These are phyloP conservation scores for Lonchura striata DNA, from an alignment of 2,113 vertebrate species.

Conservation along the genomic window DNA sequence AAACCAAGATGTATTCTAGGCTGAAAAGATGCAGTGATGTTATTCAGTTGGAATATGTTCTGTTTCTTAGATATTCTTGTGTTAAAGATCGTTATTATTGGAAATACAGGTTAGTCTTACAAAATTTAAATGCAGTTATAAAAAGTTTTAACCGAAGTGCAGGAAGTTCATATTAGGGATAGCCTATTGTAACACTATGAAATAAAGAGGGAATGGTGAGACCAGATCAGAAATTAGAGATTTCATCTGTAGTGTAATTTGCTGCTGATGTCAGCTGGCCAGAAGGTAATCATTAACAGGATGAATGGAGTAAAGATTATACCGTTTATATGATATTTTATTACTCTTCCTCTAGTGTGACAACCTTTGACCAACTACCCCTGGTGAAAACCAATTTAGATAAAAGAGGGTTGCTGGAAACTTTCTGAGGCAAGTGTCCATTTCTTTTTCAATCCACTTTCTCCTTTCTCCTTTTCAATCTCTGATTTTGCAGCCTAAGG, in stretches of 20 bases:
- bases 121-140: neutral
- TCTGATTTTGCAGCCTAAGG: neutral
- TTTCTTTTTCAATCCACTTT: neutral
- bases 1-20: neutral
- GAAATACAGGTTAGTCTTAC: neutral
- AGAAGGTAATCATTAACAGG: conserved; percentile 39
- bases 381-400: neutral
- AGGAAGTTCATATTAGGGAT: neutral
- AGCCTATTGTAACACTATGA: neutral
- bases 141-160: neutral
- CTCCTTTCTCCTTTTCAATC: neutral
- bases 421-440: neutral
- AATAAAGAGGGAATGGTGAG: neutral
- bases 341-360: neutral
- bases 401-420: neutral
- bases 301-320: conserved; percentile 3
- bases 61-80: neutral
- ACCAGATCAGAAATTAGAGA: neutral
- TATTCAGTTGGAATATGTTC: neutral
- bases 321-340: neutral
- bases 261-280: neutral
- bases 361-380: neutral
- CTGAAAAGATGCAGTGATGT: neutral
- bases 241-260: neutral
- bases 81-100: neutral